Conservation (phyloP, 2,113 vertebrate species). For the Recurvirostra avosetta region DNA sequence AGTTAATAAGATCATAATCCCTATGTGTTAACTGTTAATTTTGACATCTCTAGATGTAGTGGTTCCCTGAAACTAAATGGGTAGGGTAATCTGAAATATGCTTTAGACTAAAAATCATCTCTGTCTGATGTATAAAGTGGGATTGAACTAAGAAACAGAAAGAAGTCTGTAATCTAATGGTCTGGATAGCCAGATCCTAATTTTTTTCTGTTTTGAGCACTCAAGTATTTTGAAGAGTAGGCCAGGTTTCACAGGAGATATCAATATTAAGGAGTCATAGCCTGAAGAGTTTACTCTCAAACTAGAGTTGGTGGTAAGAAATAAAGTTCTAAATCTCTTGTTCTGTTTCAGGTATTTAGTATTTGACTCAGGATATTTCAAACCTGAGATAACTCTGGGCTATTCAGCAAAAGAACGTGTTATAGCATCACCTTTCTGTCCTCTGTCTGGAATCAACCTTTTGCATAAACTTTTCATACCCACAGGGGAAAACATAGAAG, state of each 20-base stretch:
- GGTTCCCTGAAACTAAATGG: background rate
- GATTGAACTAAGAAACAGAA: background rate
- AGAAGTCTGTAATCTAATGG: background rate
- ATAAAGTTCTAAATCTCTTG: background rate
- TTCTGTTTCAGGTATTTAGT: background rate
- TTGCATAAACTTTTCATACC: background rate
- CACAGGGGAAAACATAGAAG: background rate
- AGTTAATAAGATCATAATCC: background rate
- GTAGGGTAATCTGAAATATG: background rate
- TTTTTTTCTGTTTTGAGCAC: background rate
- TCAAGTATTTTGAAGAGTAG: background rate
- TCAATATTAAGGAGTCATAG: background rate
- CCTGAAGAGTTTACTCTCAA: background rate
- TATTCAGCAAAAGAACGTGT: background rate
- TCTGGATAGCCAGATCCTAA: background rate
- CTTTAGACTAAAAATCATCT: background rate
- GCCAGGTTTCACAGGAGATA: background rate
- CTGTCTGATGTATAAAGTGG: background rate
- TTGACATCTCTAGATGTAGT: background rate
- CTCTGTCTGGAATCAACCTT: background rate
- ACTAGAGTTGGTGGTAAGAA: background rate
- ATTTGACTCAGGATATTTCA: background rate
- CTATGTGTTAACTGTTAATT: background rate
- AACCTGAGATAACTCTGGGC: background rate
- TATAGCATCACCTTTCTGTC: background rate